A percentile compares a stretch with the other conserved stretches of the same genome.
Conservation (phyloP, 2,888 invertebrate genomes). For the Agrochola macilenta region DNA sequence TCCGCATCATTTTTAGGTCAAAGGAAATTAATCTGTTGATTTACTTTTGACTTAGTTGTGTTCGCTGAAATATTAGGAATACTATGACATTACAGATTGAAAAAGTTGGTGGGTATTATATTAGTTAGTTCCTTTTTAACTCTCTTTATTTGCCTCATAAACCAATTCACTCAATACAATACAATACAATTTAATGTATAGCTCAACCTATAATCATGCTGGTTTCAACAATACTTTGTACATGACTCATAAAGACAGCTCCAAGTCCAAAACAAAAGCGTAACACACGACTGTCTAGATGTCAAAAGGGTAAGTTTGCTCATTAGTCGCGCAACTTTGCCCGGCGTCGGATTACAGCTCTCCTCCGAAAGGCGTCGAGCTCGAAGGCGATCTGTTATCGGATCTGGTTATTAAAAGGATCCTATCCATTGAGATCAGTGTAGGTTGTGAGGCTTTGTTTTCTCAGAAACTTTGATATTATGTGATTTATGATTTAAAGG, state of each 20-base stretch:
- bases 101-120: background rate
- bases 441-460: background rate
- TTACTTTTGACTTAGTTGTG: slow-evolving; percentile 13
- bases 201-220: background rate
- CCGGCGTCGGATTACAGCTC: slow-evolving; percentile 14
- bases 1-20: slow-evolving; percentile 23
- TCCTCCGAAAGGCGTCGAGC: background rate
- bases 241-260: background rate
- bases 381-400: slow-evolving; percentile 5
- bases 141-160: background rate
- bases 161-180: background rate
- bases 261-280: background rate
- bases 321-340: slow-evolving; percentile 41
- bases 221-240: background rate
- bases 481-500: background rate
- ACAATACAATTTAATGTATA: too few species aligned
- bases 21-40: slow-evolving; percentile 35
- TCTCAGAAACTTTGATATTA: background rate
- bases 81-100: background rate
- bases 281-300: slow-evolving; percentile 9
- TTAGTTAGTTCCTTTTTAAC: background rate
- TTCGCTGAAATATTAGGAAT: slow-evolving; percentile 2
- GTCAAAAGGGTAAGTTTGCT: slow-evolving; percentile 51
- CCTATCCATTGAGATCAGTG: background rate
- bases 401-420: slow-evolving; percentile 9